Base-by-base conservation (phyloP, 2,888 invertebrate species). In the Brenthis hecate region DNA sequence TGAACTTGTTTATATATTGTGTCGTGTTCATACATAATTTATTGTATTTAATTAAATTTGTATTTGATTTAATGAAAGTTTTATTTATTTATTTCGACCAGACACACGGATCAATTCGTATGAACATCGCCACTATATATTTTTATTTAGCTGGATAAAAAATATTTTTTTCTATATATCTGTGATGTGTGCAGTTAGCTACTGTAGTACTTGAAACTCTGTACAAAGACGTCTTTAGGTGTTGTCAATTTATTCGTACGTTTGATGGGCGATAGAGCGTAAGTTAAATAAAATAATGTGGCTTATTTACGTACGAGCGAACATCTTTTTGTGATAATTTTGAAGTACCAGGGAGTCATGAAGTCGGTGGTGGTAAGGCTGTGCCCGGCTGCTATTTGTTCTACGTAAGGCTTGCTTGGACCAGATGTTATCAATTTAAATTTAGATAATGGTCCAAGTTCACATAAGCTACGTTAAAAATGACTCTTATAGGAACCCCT, bases 111-210 rank as follows among this genome's bases (percentile, higher is more conserved):
- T 28, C 3, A n/a, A 58, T 58, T 11, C 28, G 11, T 23, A 2
- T 60, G 2, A 56, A 36, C 50, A 50, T 50, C 48, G 58, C 48
- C 58, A 60, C n/a, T 60, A 48, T 60, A 28, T 50, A 60, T 11
- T n/a, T 1, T 5, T 4, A 8, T 6, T 72, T 80, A 80, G 80
- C 81, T 81, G 76, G 81, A 80, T 77, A 81, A 85, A 84, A 79
- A 84, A 85, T 87, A 86, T 89, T 84, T 88, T 88, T 88, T 88
- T 87, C 85, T 87, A 88, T 85, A 79, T 79, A 86, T 87, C 89
- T 89, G 89, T 90, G 89, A 89, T 88, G 86, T 82, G 84, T 81
- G 86, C 81, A 81, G 81, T 84, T 81, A 84, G 80, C 76, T 82
- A 79, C 81, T 81, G 81, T 85, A 87, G 81, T 77, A 76, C 77